Evolutionary conservation across 2,113 vertebrate species (phyloP).

Genomic region (Sterrhoptilus dennistouni): DNA sequence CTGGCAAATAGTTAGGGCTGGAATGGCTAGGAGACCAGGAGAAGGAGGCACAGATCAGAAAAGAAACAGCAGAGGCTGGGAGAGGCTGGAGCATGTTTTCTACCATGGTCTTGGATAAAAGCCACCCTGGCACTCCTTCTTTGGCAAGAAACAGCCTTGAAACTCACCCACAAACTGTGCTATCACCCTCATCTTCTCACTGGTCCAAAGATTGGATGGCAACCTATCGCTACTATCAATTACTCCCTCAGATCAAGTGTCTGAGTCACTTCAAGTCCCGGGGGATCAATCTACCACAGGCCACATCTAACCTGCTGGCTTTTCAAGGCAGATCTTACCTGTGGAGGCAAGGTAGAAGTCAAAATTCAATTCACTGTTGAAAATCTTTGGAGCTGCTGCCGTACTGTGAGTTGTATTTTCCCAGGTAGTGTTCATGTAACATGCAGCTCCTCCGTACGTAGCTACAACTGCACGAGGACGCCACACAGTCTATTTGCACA

Average conservation of each 20-base stretch:
- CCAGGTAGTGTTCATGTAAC: rapidly evolving
- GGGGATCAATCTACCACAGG: not conserved
- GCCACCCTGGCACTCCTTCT: not conserved
- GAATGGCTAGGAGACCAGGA: not conserved
- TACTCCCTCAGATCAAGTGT: constrained; percentile 13
- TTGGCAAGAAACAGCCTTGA: not conserved
- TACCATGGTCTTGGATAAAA: not conserved
- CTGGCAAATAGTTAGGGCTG: not conserved
- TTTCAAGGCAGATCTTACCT: not conserved
- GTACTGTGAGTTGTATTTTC: not conserved
- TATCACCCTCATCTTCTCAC: not conserved
- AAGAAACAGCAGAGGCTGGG: not conserved
- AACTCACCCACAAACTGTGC: not conserved
- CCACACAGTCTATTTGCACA: constrained; percentile 18
- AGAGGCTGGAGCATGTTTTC: not conserved
- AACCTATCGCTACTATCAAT: not conserved
- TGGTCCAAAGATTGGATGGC: constrained; percentile 1
- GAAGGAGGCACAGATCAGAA: not conserved
- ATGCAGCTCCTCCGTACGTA: rapidly evolving
- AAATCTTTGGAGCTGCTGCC: not conserved
- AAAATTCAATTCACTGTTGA: not conserved
- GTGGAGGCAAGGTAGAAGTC: not conserved
- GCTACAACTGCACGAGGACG: not conserved
- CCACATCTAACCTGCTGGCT: not conserved
- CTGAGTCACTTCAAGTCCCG: not conserved